phyloP scores from a whole-genome alignment of 2,797 vertebrate species.

The Ctenopoma multispine region DNA sequence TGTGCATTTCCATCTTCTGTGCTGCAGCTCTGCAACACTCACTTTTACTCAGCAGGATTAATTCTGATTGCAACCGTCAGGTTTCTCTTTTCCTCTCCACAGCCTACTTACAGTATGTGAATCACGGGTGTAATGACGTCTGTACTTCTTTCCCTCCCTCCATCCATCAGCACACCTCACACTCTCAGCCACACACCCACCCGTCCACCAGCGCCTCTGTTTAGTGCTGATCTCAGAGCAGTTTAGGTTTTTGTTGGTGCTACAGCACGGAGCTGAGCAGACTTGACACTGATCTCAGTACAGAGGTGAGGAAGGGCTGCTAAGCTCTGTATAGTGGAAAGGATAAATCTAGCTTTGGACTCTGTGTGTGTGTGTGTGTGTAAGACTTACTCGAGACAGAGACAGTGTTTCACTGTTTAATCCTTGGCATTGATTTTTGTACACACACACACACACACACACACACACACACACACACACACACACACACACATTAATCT shows the following conservation, averaged over 20 bases:
- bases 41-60: slow-evolving; percentile 41
- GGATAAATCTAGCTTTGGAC: slow-evolving; percentile 41
- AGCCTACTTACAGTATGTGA: slow-evolving; percentile 49
- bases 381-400: slow-evolving; percentile 43
- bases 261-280: slow-evolving; percentile 7
- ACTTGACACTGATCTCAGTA: slow-evolving; percentile 55
- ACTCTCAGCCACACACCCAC: slow-evolving; percentile 43
- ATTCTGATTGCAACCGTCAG: slow-evolving; percentile 35
- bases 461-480: slow-evolving; percentile 20
- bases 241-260: slow-evolving; percentile 21
- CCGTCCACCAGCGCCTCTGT: neutral
- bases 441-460: neutral
- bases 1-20: slow-evolving; percentile 18
- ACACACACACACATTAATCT: slow-evolving; percentile 25
- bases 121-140: slow-evolving; percentile 54
- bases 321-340: slow-evolving; percentile 33
- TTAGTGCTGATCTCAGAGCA: slow-evolving; percentile 49
- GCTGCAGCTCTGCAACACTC: slow-evolving; percentile 1
- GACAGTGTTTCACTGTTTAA: slow-evolving; percentile 49
- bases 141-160: slow-evolving; percentile 11
- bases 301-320: slow-evolving; percentile 51
- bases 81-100: slow-evolving; percentile 47
- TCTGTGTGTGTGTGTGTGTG: slow-evolving; percentile 26
- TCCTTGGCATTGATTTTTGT: slow-evolving; percentile 38
- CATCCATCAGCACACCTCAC: slow-evolving; percentile 31